Evolutionary conservation across 2,113 vertebrate species (phyloP), one percentile per base, ranked within the genome.

Genomic region (Triplophysa rosa): DNA sequence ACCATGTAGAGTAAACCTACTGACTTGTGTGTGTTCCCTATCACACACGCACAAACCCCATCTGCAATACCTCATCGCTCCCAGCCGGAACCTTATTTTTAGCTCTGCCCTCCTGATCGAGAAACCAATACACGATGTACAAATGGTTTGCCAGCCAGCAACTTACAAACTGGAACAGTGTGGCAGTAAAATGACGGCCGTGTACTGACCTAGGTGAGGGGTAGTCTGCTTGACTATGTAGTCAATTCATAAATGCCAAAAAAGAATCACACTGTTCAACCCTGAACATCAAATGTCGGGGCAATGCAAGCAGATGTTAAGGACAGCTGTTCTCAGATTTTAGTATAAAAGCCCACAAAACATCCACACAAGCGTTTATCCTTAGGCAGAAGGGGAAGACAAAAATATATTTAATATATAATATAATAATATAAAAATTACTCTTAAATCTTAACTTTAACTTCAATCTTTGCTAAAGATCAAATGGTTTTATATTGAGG

Each of bases 71-170:
- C 84, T 83, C 84, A 88, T 86, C 87, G 83, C 88, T 91, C 90
- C 90, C 86, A 86, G 91, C 85, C 82, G 63, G 81, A 82, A 59
- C 85, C 58, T 86, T 93, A 92, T 92, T 93, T 93, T 91, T 92
- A 92, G 91, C 87, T 74, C 40, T 80, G 40, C 90, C 91, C 91
- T 93, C 88, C 88, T 89, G 82, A 90, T 87, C 75, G 90, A 91
- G 88, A 90, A 91, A 90, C 87, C 90, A 91, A 91, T 90, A 90
- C 91, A 89, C 83, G 78, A 84, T 79, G 80, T 58, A 80, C 73
- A 29, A 63, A 89, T 87, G 86, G 87, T 84, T 80, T 86, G 84
- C 84, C 87, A 84, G 84, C 84, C 87, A 84, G 79, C 56, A 77
- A 77, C 80, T 70, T 81, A 80, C 81, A 90, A 89, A 90, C 79